Evolutionary conservation across 2,888 invertebrate genomes (phyloP).

Genomic region (Siphlonurus alternatus): DNA sequence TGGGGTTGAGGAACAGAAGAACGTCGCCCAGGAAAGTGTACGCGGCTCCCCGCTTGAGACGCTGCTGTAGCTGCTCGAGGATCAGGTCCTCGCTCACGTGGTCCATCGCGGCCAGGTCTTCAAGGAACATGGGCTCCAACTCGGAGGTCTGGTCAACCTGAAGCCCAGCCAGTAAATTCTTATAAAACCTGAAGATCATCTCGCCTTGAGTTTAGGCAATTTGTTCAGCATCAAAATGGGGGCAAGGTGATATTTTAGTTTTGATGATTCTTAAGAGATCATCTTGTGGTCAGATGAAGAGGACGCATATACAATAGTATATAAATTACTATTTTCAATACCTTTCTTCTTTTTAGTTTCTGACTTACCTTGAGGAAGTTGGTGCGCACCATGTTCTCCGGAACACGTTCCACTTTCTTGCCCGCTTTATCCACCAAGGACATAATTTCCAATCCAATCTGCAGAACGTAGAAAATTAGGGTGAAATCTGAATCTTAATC

Average conservation of each 20-base stretch:
- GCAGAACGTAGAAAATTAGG: conserved; percentile 15
- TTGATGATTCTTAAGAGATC: too few relatives aligned
- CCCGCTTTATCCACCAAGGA: conserved; percentile 32
- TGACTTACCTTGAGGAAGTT: background rate
- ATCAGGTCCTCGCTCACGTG: conserved; percentile 53
- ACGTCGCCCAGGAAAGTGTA: conserved; percentile 71
- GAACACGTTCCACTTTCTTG: conserved; percentile 23
- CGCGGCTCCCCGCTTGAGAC: conserved; percentile 46
- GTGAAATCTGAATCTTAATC: background rate
- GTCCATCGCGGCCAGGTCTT: conserved; percentile 68
- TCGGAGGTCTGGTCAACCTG: conserved; percentile 24
- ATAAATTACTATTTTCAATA: too few relatives aligned
- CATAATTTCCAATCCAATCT: conserved; percentile 58
- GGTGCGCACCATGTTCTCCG: conserved; percentile 26
- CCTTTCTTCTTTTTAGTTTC: background rate
- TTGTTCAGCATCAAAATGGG: too few relatives aligned
- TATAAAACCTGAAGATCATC: background rate
- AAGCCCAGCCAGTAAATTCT: background rate
- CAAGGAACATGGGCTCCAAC: conserved; percentile 57
- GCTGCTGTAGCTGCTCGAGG: conserved; percentile 47
- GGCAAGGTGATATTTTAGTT: too few relatives aligned
- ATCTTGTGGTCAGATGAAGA: too few relatives aligned
- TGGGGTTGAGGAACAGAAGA: conserved; percentile 62
- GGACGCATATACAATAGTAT: too few relatives aligned
- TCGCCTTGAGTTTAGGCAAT: too few relatives aligned